Percentiles rank a stretch among this genome's conserved stretches.
phyloP scores from a whole-genome alignment of 2,888 invertebrate genomes.

The Megalurothrips usitatus region DNA sequence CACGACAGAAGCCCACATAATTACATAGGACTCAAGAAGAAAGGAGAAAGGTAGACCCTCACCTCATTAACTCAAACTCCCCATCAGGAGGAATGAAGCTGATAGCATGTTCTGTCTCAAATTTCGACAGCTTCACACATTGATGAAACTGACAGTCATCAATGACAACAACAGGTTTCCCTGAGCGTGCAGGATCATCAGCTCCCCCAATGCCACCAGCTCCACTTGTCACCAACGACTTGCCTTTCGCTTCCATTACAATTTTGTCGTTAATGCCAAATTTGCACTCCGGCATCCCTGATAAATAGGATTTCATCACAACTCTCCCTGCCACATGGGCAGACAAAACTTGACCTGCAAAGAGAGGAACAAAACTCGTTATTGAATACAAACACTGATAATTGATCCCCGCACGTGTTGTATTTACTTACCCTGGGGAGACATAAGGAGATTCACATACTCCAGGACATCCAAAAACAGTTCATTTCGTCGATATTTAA shows the following conservation, averaged over 20 bases:
- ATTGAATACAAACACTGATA: slow-evolving; percentile 7
- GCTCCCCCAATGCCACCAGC: slow-evolving; percentile 44
- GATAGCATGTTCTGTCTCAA: slow-evolving; percentile 99
- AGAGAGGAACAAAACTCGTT: background rate
- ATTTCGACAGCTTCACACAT: slow-evolving; percentile 98
- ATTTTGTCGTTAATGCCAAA: slow-evolving; percentile 99
- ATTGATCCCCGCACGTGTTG: slow-evolving; percentile 16
- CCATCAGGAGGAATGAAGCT: slow-evolving; percentile 99
- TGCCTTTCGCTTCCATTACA: slow-evolving; percentile 92
- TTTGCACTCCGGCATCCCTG: slow-evolving; percentile 99
- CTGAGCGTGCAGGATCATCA: slow-evolving; percentile 75
- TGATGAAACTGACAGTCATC: slow-evolving; percentile 99
- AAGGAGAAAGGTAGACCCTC: slow-evolving; percentile 37
- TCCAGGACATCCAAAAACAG: slow-evolving; percentile 97
- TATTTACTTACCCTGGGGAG: slow-evolving; percentile 77
- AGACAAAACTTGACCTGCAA: slow-evolving; percentile 88
- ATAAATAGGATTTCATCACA: slow-evolving; percentile 98
- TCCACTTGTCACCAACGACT: slow-evolving; percentile 50
- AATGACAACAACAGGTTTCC: slow-evolving; percentile 98
- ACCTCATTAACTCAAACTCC: slow-evolving; percentile 99
- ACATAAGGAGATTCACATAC: slow-evolving; percentile 98
- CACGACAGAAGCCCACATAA: background rate
- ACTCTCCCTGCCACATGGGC: slow-evolving; percentile 99
- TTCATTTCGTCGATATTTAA: slow-evolving; percentile 98
- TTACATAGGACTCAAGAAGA: slow-evolving; percentile 25